A percentile compares a stretch with the other conserved stretches of the same genome.
These are phyloP conservation scores for Oplegnathus fasciatus DNA, from an alignment of 2,113 vertebrate genomes.

Conservation along the genomic window DNA sequence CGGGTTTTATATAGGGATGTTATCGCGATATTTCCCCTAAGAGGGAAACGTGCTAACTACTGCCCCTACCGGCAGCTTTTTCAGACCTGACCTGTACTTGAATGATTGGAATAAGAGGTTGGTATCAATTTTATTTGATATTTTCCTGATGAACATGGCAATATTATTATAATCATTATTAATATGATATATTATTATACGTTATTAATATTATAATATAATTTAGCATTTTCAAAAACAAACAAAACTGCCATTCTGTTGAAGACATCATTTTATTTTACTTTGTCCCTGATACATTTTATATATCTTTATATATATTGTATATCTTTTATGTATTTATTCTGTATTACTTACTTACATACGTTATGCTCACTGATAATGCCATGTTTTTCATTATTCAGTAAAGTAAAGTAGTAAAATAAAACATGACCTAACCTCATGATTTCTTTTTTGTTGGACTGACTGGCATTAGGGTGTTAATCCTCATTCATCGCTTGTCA, in stretches of 20 bases:
- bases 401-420: background rate
- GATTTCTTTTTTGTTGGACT: background rate
- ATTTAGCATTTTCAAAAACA: no score
- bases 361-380: background rate
- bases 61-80: conserved; percentile 32
- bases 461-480: background rate
- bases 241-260: no score
- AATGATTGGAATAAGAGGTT: background rate
- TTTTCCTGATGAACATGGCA: background rate
- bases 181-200: no score
- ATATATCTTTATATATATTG: no score
- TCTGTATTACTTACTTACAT: background rate
- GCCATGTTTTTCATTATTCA: background rate
- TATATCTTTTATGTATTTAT: background rate
- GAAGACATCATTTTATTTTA: no score
- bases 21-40: conserved; percentile 78
- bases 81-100: background rate
- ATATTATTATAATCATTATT: no score
- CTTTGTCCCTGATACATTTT: background rate
- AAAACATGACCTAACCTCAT: background rate
- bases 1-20: conserved; percentile 3
- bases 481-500: background rate
- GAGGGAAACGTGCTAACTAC: accelerated
- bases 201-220: no score
- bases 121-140: background rate